Conservation (phyloP, 2,888 invertebrate genomes). For the Tyria jacobaeae region DNA sequence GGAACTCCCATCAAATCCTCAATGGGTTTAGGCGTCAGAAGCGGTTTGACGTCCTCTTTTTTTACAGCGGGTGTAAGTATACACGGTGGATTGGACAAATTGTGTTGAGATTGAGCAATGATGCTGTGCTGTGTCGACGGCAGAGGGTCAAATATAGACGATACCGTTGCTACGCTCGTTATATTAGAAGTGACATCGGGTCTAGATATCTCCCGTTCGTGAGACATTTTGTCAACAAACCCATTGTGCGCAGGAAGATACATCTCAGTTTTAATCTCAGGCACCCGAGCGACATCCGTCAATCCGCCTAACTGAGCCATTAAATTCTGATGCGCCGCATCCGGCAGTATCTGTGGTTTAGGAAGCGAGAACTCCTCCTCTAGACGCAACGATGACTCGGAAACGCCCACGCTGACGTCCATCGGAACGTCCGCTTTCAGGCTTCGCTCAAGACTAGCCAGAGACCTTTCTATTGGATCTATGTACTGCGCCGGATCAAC, state of each 20-base stretch:
- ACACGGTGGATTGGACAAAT: conserved; percentile 58
- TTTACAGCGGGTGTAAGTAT: conserved; percentile 76
- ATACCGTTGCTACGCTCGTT: conserved; percentile 82
- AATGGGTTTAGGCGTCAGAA: conserved; percentile 89
- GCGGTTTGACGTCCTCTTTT: conserved; percentile 87
- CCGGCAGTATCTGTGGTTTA: conserved; percentile 72
- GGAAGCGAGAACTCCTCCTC: conserved; percentile 80
- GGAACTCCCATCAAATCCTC: conserved; percentile 88
- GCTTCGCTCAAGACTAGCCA: conserved; percentile 90
- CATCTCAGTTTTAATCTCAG: conserved; percentile 75
- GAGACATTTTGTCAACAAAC: conserved; percentile 73
- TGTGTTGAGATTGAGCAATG: conserved; percentile 71
- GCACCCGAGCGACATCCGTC: conserved; percentile 72
- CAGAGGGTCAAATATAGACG: conserved; percentile 89
- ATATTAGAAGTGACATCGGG: conserved; percentile 67
- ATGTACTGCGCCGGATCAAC: conserved; percentile 82
- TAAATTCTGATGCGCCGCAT: conserved; percentile 73
- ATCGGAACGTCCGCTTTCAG: conserved; percentile 86
- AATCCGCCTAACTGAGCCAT: conserved; percentile 82
- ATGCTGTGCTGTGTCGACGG: conserved; percentile 76
- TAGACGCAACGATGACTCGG: conserved; percentile 80
- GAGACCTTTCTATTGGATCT: conserved; percentile 90
- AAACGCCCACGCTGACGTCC: conserved; percentile 82
- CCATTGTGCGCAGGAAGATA: conserved; percentile 79
- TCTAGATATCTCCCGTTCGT: conserved; percentile 69